A percentile compares a stretch with the other conserved stretches of the same genome.
Evolutionary conservation across 2,797 vertebrate genomes (phyloP).

Genomic region (Coilia nasus): DNA sequence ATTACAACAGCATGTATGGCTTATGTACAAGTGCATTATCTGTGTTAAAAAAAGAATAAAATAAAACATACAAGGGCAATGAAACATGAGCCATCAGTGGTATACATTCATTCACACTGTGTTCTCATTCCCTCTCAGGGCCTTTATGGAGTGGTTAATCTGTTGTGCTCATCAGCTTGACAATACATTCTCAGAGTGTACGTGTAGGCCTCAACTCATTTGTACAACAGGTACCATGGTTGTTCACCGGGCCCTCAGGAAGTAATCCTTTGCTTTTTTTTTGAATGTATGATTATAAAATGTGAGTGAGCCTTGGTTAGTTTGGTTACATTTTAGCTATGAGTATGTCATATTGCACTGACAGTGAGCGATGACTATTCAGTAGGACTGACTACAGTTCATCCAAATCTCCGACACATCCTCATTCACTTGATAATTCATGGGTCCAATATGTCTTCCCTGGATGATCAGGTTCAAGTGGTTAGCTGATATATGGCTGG

Average conservation of each 20-base stretch:
- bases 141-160: not conserved
- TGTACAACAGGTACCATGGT: not conserved
- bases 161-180: not conserved
- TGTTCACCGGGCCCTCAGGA: not conserved
- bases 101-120: conserved; percentile 74
- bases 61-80: conserved; percentile 66
- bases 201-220: not conserved
- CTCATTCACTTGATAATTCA: not conserved
- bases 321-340: not conserved
- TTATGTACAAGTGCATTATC: conserved; percentile 80
- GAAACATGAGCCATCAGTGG: conserved; percentile 63
- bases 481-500: conserved; percentile 22
- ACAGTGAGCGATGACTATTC: not conserved
- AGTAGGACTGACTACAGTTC: not conserved
- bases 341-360: conserved; percentile 17
- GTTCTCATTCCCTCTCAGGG: conserved; percentile 7
- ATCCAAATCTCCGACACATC: not conserved
- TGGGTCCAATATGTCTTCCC: not conserved
- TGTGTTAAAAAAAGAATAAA: conserved; percentile 67
- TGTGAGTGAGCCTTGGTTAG: conserved; percentile 13
- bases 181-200: conserved; percentile 2
- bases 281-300: not conserved
- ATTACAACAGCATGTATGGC: conserved; percentile 80
- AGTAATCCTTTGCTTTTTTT: conserved; percentile 7
- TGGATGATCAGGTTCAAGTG: conserved; percentile 19